Evolutionary conservation across 2,888 invertebrate genomes (phyloP).

Genomic region (Acrocyrtus sp.): DNA sequence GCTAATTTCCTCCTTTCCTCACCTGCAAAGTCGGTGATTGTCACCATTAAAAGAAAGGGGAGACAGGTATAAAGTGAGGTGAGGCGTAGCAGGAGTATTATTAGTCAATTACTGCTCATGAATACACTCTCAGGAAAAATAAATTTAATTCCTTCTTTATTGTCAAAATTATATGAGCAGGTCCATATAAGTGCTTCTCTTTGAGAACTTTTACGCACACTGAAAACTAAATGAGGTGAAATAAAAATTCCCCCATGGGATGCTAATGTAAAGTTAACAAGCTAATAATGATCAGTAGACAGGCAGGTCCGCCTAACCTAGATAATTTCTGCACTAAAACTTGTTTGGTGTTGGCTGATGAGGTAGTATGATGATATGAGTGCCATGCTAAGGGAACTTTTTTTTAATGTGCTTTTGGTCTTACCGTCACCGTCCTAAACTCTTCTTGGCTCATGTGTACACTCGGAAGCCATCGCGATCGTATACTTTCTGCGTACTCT

Average conservation of each 20-base stretch:
- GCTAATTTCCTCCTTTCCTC: not conserved
- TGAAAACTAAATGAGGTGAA: too few relatives aligned
- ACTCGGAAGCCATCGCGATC: too few relatives aligned
- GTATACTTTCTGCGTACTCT: too few relatives aligned
- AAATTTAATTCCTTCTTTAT: not conserved
- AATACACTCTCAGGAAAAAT: not conserved
- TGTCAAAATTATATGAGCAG: not conserved
- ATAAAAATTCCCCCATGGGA: too few relatives aligned
- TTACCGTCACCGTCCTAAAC: too few relatives aligned
- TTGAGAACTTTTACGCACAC: not conserved
- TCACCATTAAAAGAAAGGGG: not conserved
- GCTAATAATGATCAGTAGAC: conserved; percentile 20
- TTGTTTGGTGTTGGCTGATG: too few relatives aligned
- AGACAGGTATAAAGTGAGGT: not conserved
- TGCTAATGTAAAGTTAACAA: too few relatives aligned
- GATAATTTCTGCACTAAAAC: conserved; percentile 2
- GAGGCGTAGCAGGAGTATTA: not conserved
- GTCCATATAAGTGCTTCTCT: not conserved
- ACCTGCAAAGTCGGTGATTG: not conserved
- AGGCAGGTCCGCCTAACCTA: conserved; percentile 44
- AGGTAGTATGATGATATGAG: too few relatives aligned
- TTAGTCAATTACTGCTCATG: not conserved
- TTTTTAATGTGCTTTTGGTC: too few relatives aligned
- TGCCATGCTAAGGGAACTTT: too few relatives aligned
- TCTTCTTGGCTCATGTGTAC: too few relatives aligned